Conservation (phyloP, 2,113 vertebrate species). For the Acinonyx jubatus region DNA sequence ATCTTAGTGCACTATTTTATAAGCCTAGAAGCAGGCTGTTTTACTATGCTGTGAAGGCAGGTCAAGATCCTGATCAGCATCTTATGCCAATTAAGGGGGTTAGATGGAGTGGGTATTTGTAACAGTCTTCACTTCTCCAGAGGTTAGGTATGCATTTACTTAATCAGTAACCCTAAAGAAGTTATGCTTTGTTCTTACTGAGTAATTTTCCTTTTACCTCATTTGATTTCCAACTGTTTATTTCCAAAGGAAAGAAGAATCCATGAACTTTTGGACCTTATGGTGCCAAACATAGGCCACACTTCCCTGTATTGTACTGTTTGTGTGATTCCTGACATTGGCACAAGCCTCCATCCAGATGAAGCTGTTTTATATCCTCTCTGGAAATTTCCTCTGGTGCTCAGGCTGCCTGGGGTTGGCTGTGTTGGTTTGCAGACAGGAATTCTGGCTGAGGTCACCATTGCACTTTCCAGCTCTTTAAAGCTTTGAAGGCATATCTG, state of each 20-base stretch:
- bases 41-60: neutral
- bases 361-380: constrained; percentile 61
- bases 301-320: constrained; percentile 84
- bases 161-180: neutral
- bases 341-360: constrained; percentile 71
- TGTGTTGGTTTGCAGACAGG: neutral
- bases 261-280: constrained; percentile 80
- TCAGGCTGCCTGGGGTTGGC: constrained; percentile 14
- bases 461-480: neutral
- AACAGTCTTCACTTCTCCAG: neutral
- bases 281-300: constrained; percentile 75
- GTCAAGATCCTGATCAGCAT: neutral
- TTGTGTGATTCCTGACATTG: constrained; percentile 71
- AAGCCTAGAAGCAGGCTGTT: neutral
- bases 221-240: constrained; percentile 64
- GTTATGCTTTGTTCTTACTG: neutral
- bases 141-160: neutral
- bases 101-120: neutral
- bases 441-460: neutral
- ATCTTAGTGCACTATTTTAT: neutral
- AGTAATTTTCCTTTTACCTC: constrained; percentile 70
- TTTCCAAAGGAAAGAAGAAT: constrained; percentile 84
- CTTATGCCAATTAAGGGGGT: neutral
- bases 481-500: neutral
- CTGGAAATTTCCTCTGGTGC: constrained; percentile 80